Evolutionary conservation across 2,888 invertebrate genomes (phyloP), one percentile per base, ranked within the genome.

Genomic region (Tineola bisselliella): DNA sequence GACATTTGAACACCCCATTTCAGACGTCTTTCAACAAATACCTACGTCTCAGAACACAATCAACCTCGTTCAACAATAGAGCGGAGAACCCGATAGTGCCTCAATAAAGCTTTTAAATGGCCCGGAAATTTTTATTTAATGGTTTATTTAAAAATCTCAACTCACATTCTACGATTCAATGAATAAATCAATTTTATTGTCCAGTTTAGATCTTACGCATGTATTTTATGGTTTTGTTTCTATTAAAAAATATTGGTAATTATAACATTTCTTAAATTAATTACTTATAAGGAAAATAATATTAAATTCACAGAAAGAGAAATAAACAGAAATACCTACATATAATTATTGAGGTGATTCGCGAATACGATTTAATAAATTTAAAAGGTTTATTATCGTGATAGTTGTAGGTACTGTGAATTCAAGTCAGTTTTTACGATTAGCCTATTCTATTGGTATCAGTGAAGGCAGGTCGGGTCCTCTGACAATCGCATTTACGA

Each of bases 401-500:
- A 25, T 25, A 25, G 25, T 4, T 4, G 4, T 38, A 38, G 3
- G 10, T 38, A 6, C 10, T 38, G 10, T 6, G 38, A 38, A 38
- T 12, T 38, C n/a, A 6, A 38, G 38, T 38, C 48, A 48, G 48
- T 48, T 48, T 48, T 17, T 48, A 48, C 2, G 48, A n/a, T 48
- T 17, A 13, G 13, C 15, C 17, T 48, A 48, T 48, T 15, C 17
- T 48, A 48, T 48, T 15, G 15, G 48, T 13, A 48, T 48, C 48
- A 17, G 13, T 17, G 15, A 48, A 52, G 61, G 75, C 74, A 56
- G 75, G 78, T 71, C 76, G 78, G 76, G 78, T 75, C 78, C 74
- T 72, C 78, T 81, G 81, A 84, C 87, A 87, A 87, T 87, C 84
- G 79, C 81, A 76, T 87, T 88, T 88, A 88, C 83, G 86, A 82